These are phyloP conservation scores for Sorex fumeus DNA, from an alignment of 2,113 vertebrate species.

Conservation along the genomic window DNA sequence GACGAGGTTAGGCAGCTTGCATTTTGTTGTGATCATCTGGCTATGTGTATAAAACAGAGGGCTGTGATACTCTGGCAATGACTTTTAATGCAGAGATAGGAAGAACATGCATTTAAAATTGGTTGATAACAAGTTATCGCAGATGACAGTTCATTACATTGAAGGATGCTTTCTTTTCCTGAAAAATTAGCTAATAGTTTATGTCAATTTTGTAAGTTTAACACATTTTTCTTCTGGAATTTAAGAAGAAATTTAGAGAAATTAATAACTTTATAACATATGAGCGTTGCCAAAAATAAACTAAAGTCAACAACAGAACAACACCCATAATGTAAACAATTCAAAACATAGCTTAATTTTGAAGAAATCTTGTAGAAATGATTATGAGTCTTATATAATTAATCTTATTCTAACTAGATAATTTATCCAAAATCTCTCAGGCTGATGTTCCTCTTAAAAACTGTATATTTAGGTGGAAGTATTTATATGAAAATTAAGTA, in stretches of 20 bases:
- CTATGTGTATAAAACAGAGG: background rate
- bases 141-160: conserved; percentile 61
- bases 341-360: conserved; percentile 56
- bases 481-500: conserved; percentile 45
- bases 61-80: background rate
- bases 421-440: conserved; percentile 39
- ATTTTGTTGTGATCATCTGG: conserved; percentile 27
- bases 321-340: conserved; percentile 45
- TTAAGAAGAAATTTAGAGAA: conserved; percentile 63
- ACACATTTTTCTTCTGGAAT: conserved; percentile 67
- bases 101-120: conserved; percentile 56
- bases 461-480: background rate
- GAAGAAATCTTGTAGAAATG: conserved; percentile 37
- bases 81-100: conserved; percentile 55
- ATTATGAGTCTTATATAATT: background rate
- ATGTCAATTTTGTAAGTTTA: conserved; percentile 45
- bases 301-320: conserved; percentile 54
- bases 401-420: conserved; percentile 48
- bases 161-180: background rate
- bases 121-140: conserved; percentile 47
- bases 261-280: conserved; percentile 53
- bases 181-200: conserved; percentile 46
- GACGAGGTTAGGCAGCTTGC: background rate
- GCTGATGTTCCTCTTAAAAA: background rate
- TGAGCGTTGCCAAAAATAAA: conserved; percentile 65